phyloP scores from a whole-genome alignment of 2,113 vertebrate genomes.

The Lamprologus tigripictilis region DNA sequence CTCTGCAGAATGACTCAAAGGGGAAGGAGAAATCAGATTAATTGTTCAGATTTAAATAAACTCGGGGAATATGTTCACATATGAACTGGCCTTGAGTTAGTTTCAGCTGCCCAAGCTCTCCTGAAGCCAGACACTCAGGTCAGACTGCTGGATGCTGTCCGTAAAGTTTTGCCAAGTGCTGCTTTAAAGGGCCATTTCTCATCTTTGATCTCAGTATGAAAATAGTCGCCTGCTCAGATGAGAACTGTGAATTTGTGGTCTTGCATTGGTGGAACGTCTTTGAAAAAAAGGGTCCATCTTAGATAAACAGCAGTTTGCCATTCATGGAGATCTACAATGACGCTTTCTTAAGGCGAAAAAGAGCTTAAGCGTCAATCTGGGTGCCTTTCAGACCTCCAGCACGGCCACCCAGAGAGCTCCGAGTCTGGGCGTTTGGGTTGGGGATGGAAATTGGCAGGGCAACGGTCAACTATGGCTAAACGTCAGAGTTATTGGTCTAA shows the following conservation, averaged over 20 bases:
- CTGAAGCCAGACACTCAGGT: neutral
- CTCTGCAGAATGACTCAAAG: neutral
- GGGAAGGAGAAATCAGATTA: neutral
- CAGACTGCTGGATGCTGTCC: neutral
- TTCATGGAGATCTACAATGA: constrained; percentile 63
- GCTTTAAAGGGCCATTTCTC: neutral
- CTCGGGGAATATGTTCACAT: neutral
- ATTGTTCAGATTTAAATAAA: neutral
- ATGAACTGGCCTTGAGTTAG: neutral
- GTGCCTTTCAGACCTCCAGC: constrained; percentile 64
- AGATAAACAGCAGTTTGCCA: constrained; percentile 67
- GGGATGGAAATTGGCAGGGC: constrained; percentile 8
- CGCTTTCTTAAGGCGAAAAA: constrained; percentile 47
- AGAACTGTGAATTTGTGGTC: neutral
- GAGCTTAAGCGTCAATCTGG: constrained; percentile 58
- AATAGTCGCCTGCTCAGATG: neutral
- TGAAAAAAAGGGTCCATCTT: constrained; percentile 10
- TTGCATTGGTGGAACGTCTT: neutral
- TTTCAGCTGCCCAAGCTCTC: neutral
- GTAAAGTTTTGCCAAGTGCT: neutral
- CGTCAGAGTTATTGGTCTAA: neutral
- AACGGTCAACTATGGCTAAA: constrained; percentile 37
- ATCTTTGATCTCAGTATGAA: neutral
- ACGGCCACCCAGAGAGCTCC: constrained; percentile 74
- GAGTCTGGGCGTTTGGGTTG: neutral